Evolutionary conservation across 2,113 vertebrate genomes (phyloP).

Genomic region (Saccopteryx leptura): DNA sequence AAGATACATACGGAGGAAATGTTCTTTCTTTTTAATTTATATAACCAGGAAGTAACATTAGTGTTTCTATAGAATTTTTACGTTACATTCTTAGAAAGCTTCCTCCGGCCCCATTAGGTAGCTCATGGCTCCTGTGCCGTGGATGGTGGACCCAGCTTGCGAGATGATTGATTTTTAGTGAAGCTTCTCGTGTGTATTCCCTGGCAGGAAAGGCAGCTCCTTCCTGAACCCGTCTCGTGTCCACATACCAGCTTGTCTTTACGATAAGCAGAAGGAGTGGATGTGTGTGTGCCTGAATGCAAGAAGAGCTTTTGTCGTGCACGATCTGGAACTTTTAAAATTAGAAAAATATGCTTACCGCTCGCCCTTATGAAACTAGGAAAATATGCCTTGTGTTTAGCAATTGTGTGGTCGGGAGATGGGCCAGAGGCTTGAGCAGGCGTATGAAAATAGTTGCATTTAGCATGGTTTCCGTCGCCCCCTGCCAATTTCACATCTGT

Average conservation of each 20-base stretch:
- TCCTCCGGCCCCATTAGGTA: background rate
- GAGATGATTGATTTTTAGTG: background rate
- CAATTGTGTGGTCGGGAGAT: conserved; percentile 57
- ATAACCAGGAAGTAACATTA: background rate
- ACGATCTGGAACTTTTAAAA: conserved; percentile 69
- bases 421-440: conserved; percentile 63
- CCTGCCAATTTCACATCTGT: conserved; percentile 59
- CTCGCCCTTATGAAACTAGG: conserved; percentile 66
- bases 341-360: conserved; percentile 78
- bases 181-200: conserved; percentile 15
- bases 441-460: conserved; percentile 68
- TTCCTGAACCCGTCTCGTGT: background rate
- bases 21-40: background rate
- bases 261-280: conserved; percentile 50
- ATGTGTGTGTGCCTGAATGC: conserved; percentile 24
- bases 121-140: background rate
- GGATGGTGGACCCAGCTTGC: background rate
- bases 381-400: conserved; percentile 76
- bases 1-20: background rate
- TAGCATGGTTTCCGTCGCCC: conserved; percentile 65
- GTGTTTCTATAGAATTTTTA: conserved; percentile 30
- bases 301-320: conserved; percentile 58
- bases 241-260: conserved; percentile 6
- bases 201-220: conserved; percentile 11
- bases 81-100: background rate